These are phyloP conservation scores for Anas acuta DNA, from an alignment of 2,797 vertebrate genomes.

Conservation along the genomic window DNA sequence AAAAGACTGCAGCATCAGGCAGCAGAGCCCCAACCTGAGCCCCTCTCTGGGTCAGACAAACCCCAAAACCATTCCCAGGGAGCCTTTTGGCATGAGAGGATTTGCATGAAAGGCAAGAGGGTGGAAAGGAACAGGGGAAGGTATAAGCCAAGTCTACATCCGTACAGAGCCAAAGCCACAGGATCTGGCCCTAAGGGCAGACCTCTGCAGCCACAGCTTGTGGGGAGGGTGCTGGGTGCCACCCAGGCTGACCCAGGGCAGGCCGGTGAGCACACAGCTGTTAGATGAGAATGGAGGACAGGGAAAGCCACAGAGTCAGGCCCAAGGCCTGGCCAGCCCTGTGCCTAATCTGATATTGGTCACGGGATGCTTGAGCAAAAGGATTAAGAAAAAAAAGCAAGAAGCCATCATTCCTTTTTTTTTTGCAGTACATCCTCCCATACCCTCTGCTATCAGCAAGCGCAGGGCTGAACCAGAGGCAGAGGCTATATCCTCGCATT, in stretches of 20 bases:
- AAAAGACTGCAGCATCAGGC: background rate
- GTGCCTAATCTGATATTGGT: rapidly evolving
- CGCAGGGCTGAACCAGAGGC: background rate
- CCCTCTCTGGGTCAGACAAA: background rate
- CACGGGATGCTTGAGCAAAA: background rate
- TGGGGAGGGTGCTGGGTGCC: background rate
- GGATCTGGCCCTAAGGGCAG: background rate
- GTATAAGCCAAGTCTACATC: background rate
- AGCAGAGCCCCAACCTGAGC: background rate
- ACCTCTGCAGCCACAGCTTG: background rate
- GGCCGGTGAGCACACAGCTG: background rate
- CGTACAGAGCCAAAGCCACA: background rate
- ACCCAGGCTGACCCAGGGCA: background rate
- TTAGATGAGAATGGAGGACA: background rate
- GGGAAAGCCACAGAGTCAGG: background rate
- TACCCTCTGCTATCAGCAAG: background rate
- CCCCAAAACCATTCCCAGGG: background rate
- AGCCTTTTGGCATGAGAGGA: background rate
- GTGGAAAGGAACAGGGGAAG: background rate
- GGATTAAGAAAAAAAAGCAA: background rate
- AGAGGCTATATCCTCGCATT: background rate
- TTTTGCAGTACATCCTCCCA: background rate
- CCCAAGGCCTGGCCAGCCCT: background rate
- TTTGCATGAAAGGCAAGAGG: background rate
- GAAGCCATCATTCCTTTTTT: background rate